These are phyloP conservation scores for Epizoanthus stellaris DNA, from an alignment of 92 coral and sea anemone genomes.

Conservation along the genomic window DNA sequence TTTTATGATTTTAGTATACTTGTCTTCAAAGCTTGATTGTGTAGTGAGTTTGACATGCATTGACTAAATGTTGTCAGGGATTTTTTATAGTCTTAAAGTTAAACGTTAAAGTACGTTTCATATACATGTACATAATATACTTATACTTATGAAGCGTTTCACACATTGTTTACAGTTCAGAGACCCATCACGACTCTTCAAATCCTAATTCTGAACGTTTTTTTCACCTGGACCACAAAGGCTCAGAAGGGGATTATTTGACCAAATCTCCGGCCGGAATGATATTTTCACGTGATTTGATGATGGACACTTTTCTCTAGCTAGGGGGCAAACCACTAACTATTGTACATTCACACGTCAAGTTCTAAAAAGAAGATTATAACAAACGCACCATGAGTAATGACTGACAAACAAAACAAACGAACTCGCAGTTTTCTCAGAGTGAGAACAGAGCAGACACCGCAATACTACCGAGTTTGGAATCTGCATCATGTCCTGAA, in stretches of 20 bases:
- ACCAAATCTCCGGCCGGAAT: neutral
- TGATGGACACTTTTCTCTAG: neutral
- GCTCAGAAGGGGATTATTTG: neutral
- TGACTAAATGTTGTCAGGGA: too few relatives aligned
- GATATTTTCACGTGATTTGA: constrained; percentile 10
- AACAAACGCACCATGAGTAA: neutral
- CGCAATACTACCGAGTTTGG: neutral
- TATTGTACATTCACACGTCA: neutral
- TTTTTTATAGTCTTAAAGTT: too few relatives aligned
- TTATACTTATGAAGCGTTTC: too few relatives aligned
- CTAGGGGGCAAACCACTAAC: neutral
- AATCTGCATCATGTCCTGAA: constrained; percentile 2
- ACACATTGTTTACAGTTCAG: too few relatives aligned
- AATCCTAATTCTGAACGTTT: neutral
- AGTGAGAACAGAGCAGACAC: neutral
- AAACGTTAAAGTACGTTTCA: too few relatives aligned
- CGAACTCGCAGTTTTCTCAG: neutral
- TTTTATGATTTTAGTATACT: too few relatives aligned
- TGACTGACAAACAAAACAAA: neutral
- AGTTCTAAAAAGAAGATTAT: neutral
- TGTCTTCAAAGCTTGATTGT: too few relatives aligned
- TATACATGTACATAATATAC: too few relatives aligned
- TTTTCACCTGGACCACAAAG: neutral
- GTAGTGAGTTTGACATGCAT: too few relatives aligned
- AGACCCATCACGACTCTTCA: too few relatives aligned